Percentiles rank a stretch among this genome's conserved stretches.
Evolutionary conservation across 2,113 vertebrate species (phyloP).

Genomic region (Hassar affinis): DNA sequence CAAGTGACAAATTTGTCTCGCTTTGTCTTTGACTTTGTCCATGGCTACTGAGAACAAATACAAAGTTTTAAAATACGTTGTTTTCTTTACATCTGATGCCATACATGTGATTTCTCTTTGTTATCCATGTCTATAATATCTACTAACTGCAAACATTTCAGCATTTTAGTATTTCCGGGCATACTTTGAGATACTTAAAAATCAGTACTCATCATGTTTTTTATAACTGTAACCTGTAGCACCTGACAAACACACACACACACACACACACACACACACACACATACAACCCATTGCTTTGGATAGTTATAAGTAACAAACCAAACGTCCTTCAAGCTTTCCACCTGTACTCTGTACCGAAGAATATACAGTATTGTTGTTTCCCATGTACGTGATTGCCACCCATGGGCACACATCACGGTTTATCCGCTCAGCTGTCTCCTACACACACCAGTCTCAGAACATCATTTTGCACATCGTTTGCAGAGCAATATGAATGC

Average conservation of each 20-base stretch:
- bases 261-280: too few relatives aligned
- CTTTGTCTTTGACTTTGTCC: too few relatives aligned
- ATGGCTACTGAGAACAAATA: too few relatives aligned
- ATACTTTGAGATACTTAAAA: not conserved
- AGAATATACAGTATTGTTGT: not conserved
- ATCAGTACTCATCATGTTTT: not conserved
- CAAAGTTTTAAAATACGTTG: too few relatives aligned
- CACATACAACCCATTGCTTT: not conserved
- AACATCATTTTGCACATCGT: not conserved
- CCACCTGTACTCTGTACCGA: not conserved
- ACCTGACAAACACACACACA: not conserved
- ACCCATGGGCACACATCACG: not conserved
- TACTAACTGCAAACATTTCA: not conserved
- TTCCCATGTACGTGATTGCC: not conserved
- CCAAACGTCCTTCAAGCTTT: not conserved
- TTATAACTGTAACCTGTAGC: not conserved
- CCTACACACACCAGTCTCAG: not conserved
- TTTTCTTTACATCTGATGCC: not conserved
- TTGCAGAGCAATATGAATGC: constrained; percentile 15
- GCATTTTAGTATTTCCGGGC: not conserved
- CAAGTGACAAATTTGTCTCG: too few relatives aligned
- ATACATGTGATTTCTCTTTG: not conserved
- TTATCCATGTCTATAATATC: not conserved
- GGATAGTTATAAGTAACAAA: not conserved
- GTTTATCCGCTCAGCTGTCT: not conserved